phyloP scores from a whole-genome alignment of 2,113 vertebrate genomes.

The Labeo catla region DNA sequence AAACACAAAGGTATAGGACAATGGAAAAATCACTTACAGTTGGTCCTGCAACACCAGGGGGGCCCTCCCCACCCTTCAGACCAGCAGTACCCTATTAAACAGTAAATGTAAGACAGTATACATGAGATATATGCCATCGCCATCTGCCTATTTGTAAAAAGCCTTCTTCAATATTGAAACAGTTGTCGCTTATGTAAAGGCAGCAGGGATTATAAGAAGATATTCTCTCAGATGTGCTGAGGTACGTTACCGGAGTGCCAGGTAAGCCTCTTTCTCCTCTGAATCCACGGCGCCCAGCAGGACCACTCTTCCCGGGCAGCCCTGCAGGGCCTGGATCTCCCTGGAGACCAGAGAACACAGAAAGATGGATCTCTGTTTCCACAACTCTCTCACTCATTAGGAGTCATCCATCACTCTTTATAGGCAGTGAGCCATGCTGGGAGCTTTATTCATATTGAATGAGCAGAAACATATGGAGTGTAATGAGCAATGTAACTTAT shows the following conservation, averaged over 20 bases:
- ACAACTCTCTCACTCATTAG: slow-evolving; percentile 56
- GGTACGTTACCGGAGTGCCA: slow-evolving; percentile 78
- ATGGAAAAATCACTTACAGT: slow-evolving; percentile 75
- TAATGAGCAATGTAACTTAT: slow-evolving; percentile 43
- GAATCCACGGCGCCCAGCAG: slow-evolving; percentile 83
- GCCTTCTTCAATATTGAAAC: neutral
- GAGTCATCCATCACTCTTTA: slow-evolving; percentile 63
- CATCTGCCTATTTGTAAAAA: neutral
- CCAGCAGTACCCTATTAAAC: slow-evolving; percentile 81
- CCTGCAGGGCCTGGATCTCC: slow-evolving; percentile 86
- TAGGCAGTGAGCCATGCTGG: slow-evolving; percentile 51
- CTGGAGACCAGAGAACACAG: slow-evolving; percentile 71
- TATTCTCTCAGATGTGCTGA: slow-evolving; percentile 21
- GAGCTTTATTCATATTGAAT: slow-evolving; percentile 66
- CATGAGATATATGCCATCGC: neutral
- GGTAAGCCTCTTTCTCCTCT: slow-evolving; percentile 81
- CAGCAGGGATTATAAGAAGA: neutral
- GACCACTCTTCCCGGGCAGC: slow-evolving; percentile 82
- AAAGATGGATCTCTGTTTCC: slow-evolving; percentile 48
- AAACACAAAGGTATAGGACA: neutral
- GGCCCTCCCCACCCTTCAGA: slow-evolving; percentile 89
- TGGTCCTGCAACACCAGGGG: slow-evolving; percentile 77
- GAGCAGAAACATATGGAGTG: slow-evolving; percentile 60
- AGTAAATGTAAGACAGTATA: slow-evolving; percentile 23
- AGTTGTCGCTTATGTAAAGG: neutral